Base-by-base conservation (phyloP, 2,888 invertebrate genomes). In the Pristionchus arcanus region DNA sequence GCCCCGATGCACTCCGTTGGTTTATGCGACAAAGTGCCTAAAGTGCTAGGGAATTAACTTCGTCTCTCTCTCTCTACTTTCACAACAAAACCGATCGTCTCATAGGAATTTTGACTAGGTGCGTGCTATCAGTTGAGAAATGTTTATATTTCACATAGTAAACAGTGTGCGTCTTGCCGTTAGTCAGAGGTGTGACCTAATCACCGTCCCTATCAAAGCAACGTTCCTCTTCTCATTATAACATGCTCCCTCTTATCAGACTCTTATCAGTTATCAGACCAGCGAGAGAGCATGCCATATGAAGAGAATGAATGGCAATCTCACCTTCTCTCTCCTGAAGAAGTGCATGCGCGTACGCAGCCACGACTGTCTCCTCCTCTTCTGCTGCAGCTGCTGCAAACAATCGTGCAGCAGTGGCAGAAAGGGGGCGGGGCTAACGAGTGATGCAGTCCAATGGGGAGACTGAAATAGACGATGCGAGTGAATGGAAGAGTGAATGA, bases 251-350 rank as follows among this genome's bases (percentile, higher is more conserved):
- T 59, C 25, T 21, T 59, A 59, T 59, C 59, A 59, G 11, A 49
- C 9, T 3, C 42, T 49, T 13, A 11, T 13, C 42, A 49, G 42
- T 7, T 49, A 3, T 49, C 42, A 11, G 11, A 49, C 42, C 42
- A 3, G 42, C 0, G 42, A 49, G 42, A 49, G 42, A 49, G 59
- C 25, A 21, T 21, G 59, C 59, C 21, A 59, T 4, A 19, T 21
- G 5, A 19, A 59, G 59, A 59, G 59, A 66, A 9, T 25, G 28
- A 59, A 59, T 59, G n/a, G 66, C 28, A 28, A 66, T 66, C 71
- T 34, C 31, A 77, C 77, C 77, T 42, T 42, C 77, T 77, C 42
- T 42, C 49, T 77, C 77, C 77, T 42, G 77, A 77, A n/a, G 77
- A 77, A 77, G 25, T 42, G 37, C 77, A 77, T 77, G 77, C 77